Conservation (phyloP, 2,113 vertebrate genomes). For the Piprites chloris region DNA sequence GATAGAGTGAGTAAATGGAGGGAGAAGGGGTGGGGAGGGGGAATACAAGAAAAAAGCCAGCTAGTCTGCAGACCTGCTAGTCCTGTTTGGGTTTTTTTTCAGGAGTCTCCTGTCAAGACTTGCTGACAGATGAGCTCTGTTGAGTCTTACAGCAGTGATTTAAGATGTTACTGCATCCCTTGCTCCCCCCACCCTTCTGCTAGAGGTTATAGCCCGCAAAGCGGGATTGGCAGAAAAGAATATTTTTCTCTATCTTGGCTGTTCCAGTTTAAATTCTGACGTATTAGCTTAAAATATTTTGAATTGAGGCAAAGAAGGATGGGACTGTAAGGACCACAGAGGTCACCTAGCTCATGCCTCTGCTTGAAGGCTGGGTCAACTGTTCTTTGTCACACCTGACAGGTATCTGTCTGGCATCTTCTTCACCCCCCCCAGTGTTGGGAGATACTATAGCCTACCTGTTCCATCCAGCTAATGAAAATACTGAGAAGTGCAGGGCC, state of each 20-base stretch:
- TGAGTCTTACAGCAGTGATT: not conserved
- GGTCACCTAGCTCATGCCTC: not conserved
- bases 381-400: not conserved
- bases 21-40: not conserved
- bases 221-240: not conserved
- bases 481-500: not conserved
- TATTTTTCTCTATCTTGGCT: not conserved
- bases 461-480: not conserved
- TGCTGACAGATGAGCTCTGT: slow-evolving; percentile 2
- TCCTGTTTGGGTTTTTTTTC: not conserved
- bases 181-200: not conserved
- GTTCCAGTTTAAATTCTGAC: not conserved
- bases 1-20: not conserved
- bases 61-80: not conserved
- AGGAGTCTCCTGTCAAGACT: slow-evolving; percentile 3
- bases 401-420: not conserved
- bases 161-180: not conserved
- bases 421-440: not conserved
- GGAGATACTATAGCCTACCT: not conserved
- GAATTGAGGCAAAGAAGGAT: not conserved
- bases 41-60: not conserved
- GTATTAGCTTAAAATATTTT: not conserved
- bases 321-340: not conserved
- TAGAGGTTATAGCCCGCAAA: not conserved
- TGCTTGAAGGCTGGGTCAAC: not conserved